Evolutionary conservation across 2,888 invertebrate genomes (phyloP).

Genomic region (Eremobia ochroleuca): DNA sequence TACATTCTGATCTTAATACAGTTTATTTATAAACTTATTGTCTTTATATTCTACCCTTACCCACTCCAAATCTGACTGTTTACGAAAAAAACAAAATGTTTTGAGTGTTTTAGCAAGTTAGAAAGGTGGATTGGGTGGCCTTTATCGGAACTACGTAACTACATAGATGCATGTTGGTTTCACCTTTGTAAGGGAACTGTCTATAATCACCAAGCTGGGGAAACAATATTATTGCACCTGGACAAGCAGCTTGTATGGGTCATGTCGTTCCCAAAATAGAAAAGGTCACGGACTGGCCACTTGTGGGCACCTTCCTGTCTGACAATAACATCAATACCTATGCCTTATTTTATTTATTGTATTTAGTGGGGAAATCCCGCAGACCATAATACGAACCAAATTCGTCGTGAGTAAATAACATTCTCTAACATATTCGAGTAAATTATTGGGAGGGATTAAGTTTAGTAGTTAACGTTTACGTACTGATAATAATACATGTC

Average conservation of each 20-base stretch:
- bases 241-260: neutral
- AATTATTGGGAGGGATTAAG: neutral
- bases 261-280: neutral
- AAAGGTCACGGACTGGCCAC: neutral
- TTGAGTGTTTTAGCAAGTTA: neutral
- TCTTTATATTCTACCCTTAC: slow-evolving; percentile 14
- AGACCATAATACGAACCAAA: neutral
- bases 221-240: slow-evolving; percentile 1
- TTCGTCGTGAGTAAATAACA: neutral
- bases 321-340: neutral
- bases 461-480: neutral
- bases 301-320: neutral
- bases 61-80: neutral
- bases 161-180: neutral
- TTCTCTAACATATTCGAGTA: neutral
- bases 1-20: slow-evolving; percentile 35
- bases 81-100: slow-evolving; percentile 5
- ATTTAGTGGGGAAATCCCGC: neutral
- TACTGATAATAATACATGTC: neutral
- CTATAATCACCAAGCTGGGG: neutral
- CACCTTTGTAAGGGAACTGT: neutral
- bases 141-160: neutral
- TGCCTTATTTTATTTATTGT: neutral
- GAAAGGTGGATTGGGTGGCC: neutral
- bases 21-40: slow-evolving; percentile 35